Base-by-base conservation (phyloP, 2,797 vertebrate species). In the Masticophis lateralis region DNA sequence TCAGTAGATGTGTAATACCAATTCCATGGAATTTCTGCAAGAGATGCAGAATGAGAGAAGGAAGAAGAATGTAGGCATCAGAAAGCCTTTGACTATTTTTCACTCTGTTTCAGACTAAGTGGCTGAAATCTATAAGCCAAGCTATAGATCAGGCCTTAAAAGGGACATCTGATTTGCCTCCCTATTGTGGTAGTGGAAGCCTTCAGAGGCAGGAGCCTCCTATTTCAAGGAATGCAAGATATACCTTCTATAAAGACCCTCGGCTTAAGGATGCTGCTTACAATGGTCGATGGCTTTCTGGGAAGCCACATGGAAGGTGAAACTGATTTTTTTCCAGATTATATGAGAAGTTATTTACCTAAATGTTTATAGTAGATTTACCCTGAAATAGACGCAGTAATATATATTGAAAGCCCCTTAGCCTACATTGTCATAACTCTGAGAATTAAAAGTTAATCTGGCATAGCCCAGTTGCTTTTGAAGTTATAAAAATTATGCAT, bases 91-190 rank as follows among this genome's bases (percentile, higher is more conserved):
- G 90, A 92, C 66, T 55, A 10, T 27, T 94, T n/a, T 95, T 61
- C 74, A 66, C 37, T 88, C 55, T 53, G 69, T 94, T 96, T 69
- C 96, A 99, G 99, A 97, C 98, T 4, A 99, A 99, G 96, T 99
- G 99, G 99, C 97, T 99, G n/a, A 98, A 98, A 94, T 98, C 98
- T 91, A 98, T 99, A 94, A 99, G 99, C 97, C 99, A 99, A 97
- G 98, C 99, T 0, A 99, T 99, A 97, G 99, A 99, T 88, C 99
- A 98, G 96, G 98, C 98, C 1, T 97, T 99, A 94, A 98, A 94
- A 9, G 98, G 98, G 43, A 95, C 97, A 90, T 92, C 97, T 93
- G 98, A 99, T 55, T 83, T 96, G 1, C 90, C 96, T 2, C 94
- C 97, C 0, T 94, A 95, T 13, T 96, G 97, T 96, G 96, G 97